Conservation (phyloP, 1,140 invertebrate genomes). For the Tetragonula clypearis region DNA sequence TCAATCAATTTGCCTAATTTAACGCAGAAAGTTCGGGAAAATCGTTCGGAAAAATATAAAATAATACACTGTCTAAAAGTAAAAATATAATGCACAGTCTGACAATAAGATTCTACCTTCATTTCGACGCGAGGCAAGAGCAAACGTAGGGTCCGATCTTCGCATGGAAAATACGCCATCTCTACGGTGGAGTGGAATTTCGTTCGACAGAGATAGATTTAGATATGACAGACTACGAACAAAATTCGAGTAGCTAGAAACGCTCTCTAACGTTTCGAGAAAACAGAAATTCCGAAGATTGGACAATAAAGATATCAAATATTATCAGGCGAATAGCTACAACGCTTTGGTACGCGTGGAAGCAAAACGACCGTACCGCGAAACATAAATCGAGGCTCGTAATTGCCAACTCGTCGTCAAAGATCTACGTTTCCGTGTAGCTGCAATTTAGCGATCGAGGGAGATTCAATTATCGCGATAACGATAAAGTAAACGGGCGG, state of each 20-base stretch:
- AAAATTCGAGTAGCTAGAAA: background rate
- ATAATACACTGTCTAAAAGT: no score
- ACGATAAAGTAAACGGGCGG: conserved; percentile 9
- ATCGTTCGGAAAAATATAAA: no score
- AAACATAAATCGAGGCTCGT: conserved; percentile 31
- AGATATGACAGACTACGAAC: background rate
- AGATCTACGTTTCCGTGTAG: conserved; percentile 22
- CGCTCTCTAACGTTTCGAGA: background rate
- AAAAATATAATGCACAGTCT: no score
- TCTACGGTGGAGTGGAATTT: background rate
- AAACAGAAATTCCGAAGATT: background rate
- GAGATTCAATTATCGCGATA: conserved; percentile 48
- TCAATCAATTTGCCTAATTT: background rate
- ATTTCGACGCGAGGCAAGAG: no score
- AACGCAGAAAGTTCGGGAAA: background rate
- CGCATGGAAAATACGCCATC: background rate
- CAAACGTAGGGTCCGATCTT: no score
- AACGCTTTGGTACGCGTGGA: background rate
- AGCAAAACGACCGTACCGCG: background rate
- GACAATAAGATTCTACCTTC: no score
- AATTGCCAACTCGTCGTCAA: conserved; percentile 31
- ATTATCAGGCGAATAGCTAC: background rate
- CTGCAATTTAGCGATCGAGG: conserved; percentile 12
- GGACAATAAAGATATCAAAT: conserved; percentile 13
- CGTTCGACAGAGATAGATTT: background rate